phyloP scores from a whole-genome alignment of 2,113 vertebrate species.

The Sisor rabdophorus region DNA sequence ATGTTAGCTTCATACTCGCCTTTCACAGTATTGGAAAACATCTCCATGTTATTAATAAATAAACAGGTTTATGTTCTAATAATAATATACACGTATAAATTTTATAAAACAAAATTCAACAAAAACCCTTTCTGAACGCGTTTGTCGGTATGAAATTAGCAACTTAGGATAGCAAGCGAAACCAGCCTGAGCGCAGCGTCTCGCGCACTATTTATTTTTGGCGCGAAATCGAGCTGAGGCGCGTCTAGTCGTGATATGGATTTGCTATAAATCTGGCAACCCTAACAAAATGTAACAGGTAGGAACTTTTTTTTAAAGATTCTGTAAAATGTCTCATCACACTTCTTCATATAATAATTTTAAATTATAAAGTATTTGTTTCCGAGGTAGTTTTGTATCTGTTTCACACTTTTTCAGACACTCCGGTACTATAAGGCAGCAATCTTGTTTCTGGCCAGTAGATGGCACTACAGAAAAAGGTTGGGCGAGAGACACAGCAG shows the following conservation, averaged over 20 bases:
- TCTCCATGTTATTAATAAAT: slow-evolving; percentile 53
- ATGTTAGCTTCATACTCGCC: slow-evolving; percentile 48
- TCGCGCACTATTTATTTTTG: neutral
- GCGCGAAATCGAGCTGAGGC: neutral
- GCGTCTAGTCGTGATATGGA: too few species aligned
- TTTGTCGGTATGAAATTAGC: neutral
- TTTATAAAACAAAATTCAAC: too few species aligned
- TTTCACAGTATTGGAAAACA: slow-evolving; percentile 52
- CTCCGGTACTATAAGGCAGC: neutral
- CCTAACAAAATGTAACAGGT: too few species aligned
- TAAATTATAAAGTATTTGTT: too few species aligned
- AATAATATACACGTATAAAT: neutral
- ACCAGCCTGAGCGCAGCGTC: neutral
- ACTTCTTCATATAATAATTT: too few species aligned
- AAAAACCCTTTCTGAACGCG: neutral
- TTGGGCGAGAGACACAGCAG: neutral
- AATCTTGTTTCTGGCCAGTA: slow-evolving; percentile 26
- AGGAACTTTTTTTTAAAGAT: too few species aligned
- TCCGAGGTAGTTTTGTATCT: too few species aligned
- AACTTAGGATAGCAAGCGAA: neutral
- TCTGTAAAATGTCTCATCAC: too few species aligned
- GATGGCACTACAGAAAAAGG: slow-evolving; percentile 32
- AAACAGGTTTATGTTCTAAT: neutral
- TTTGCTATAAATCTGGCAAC: too few species aligned
- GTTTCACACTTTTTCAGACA: too few species aligned